These are phyloP conservation scores for Epistrophe eligans DNA, from an alignment of 2,888 invertebrate genomes.

Conservation along the genomic window DNA sequence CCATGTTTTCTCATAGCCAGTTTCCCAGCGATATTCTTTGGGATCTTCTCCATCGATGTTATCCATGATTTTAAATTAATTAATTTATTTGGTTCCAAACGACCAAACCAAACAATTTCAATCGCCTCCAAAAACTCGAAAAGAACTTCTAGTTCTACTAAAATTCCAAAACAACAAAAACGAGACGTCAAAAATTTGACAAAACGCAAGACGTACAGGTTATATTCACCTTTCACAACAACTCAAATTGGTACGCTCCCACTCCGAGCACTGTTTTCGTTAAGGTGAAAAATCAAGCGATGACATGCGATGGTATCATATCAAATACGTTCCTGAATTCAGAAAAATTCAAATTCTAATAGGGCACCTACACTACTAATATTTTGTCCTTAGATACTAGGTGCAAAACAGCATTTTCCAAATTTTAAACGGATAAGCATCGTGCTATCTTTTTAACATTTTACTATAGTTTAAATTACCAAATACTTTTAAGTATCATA, in stretches of 20 bases:
- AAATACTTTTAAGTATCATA: too few relatives aligned
- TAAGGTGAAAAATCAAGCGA: background rate
- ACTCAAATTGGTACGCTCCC: background rate
- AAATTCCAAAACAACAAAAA: conserved; percentile 30
- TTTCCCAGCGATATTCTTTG: conserved; percentile 97
- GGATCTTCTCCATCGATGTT: conserved; percentile 91
- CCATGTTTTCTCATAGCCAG: conserved; percentile 98
- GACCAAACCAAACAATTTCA: background rate
- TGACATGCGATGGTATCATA: too few relatives aligned
- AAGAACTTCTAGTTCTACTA: background rate
- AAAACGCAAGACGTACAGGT: background rate
- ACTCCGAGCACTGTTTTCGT: conserved; percentile 43
- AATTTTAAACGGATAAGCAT: too few relatives aligned
- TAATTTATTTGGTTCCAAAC: background rate
- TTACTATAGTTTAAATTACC: too few relatives aligned
- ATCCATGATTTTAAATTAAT: conserved; percentile 78
- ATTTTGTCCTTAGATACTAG: too few relatives aligned
- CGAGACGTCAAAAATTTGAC: conserved; percentile 24
- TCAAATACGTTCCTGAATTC: too few relatives aligned
- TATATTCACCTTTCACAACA: conserved; percentile 30
- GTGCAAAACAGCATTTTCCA: too few relatives aligned
- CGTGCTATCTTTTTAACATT: too few relatives aligned
- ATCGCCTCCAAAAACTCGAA: background rate
- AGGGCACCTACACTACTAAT: too few relatives aligned
- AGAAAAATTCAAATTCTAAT: too few relatives aligned